Base-by-base conservation (phyloP, 2,888 invertebrate species). In the Cosmorhoe ocellata region DNA sequence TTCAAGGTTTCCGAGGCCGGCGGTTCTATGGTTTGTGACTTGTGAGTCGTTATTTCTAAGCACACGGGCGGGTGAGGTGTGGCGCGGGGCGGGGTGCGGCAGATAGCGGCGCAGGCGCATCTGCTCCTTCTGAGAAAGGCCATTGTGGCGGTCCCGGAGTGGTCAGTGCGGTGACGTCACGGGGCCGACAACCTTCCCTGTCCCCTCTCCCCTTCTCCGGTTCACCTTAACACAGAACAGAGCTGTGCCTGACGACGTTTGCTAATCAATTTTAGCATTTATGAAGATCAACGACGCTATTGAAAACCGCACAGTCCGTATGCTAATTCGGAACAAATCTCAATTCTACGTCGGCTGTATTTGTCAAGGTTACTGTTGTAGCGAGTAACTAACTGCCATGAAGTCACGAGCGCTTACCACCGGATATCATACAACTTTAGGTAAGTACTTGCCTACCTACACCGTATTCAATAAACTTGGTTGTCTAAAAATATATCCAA, bases 101-200 rank as follows among this genome's bases (percentile, higher is more conserved):
- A 76, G 81, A 81, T 79, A 82, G 82, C 77, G 79, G 79, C 82
- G 77, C 79, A 67, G 69, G 79, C 82, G 83, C 86, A 86, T 87
- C 85, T 84, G 88, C 86, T 87, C 82, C 82, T 88, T 88, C 86
- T 84, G 71, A 87, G 89, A 87, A 89, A 85, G 86, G 78, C 85
- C 81, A 83, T 84, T 85, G 84, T 85, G 85, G 79, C 81, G 79
- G 79, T 79, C 81, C 79, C 79, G 74, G 71, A 84, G 84, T 84
- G 86, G 87, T 85, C 87, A 87, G 85, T 83, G 79, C 78, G 82
- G 75, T 88, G 87, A 88, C 89, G 90, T 90, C 89, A 90, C 88
- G 74, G 81, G 87, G 85, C 87, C 87, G 86, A 84, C 88, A 86
- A 87, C 88, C 87, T 84, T 82, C 76, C 76, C 74, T 74, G 71